Evolutionary conservation across 2,888 invertebrate genomes (phyloP).

Genomic region (Rhynchonema sp.): DNA sequence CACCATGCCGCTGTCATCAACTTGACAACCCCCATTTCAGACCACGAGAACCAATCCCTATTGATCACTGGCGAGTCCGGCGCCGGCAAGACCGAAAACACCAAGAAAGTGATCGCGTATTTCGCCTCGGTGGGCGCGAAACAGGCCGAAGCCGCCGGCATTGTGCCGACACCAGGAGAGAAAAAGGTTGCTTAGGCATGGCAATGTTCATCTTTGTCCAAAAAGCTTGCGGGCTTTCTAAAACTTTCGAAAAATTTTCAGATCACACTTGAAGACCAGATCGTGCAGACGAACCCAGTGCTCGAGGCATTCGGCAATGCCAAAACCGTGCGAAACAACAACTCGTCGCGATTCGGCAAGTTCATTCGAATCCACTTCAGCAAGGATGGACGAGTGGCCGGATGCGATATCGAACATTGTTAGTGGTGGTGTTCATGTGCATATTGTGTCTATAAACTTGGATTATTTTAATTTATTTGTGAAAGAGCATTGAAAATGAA

Average conservation of each 20-base stretch:
- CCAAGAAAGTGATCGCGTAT: constrained; percentile 99
- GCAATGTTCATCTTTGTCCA: neutral
- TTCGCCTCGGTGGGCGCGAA: constrained; percentile 50
- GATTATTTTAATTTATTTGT: neutral
- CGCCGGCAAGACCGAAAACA: constrained; percentile 99
- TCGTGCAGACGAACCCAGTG: constrained; percentile 97
- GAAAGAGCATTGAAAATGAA: neutral
- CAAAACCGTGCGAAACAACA: constrained; percentile 99
- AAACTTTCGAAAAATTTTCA: constrained; percentile 34
- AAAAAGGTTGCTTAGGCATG: neutral
- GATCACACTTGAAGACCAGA: constrained; percentile 95
- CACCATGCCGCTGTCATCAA: neutral
- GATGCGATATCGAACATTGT: constrained; percentile 99
- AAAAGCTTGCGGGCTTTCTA: neutral
- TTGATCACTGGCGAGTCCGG: constrained; percentile 92
- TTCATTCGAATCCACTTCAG: constrained; percentile 99
- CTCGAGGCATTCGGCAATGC: constrained; percentile 99
- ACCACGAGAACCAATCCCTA: constrained; percentile 52
- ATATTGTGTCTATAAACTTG: neutral
- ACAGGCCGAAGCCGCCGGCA: neutral
- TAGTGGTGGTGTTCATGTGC: constrained; percentile 38
- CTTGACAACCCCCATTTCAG: constrained; percentile 6
- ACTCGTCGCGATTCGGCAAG: constrained; percentile 99
- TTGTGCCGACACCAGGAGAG: neutral
- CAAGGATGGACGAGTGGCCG: constrained; percentile 94